These are phyloP conservation scores for Rhyacichthys aspro DNA, from an alignment of 2,797 vertebrate genomes.

Conservation along the genomic window DNA sequence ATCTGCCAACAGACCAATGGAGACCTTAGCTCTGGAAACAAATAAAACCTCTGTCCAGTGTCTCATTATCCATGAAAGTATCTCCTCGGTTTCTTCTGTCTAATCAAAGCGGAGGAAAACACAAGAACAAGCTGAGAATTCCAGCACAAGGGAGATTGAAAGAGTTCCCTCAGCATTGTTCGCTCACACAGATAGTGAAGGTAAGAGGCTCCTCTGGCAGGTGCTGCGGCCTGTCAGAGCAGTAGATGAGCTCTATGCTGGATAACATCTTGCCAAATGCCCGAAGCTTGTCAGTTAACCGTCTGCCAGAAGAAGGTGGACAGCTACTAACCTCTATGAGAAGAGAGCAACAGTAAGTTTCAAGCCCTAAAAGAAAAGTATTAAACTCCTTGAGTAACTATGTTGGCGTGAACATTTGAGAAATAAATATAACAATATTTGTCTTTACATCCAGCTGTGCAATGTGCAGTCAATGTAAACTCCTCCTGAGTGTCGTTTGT, in stretches of 20 bases:
- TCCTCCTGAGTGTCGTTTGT: too few species aligned
- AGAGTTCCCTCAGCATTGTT: constrained; percentile 71
- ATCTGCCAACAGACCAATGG: constrained; percentile 72
- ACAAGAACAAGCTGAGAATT: constrained; percentile 68
- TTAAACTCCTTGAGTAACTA: constrained; percentile 36
- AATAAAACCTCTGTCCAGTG: constrained; percentile 77
- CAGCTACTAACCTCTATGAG: constrained; percentile 78
- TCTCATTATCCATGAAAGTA: constrained; percentile 82
- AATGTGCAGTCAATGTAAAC: too few species aligned
- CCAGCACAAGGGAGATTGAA: constrained; percentile 73
- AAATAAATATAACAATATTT: background rate
- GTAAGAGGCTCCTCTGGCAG: constrained; percentile 82
- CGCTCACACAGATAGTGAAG: constrained; percentile 75
- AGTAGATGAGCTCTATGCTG: constrained; percentile 76
- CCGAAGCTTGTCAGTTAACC: constrained; percentile 83
- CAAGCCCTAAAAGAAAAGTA: constrained; percentile 65
- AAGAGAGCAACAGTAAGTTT: constrained; percentile 71
- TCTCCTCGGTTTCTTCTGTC: constrained; percentile 69
- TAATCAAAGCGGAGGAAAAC: constrained; percentile 77
- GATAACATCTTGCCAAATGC: constrained; percentile 80
- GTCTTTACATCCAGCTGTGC: too few species aligned
- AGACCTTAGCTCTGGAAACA: constrained; percentile 75
- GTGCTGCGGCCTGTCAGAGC: constrained; percentile 81
- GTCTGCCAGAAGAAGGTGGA: constrained; percentile 72
- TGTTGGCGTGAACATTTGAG: background rate